Evolutionary conservation across 2,888 invertebrate genomes (phyloP).

Genomic region (Luperina nickerlii): DNA sequence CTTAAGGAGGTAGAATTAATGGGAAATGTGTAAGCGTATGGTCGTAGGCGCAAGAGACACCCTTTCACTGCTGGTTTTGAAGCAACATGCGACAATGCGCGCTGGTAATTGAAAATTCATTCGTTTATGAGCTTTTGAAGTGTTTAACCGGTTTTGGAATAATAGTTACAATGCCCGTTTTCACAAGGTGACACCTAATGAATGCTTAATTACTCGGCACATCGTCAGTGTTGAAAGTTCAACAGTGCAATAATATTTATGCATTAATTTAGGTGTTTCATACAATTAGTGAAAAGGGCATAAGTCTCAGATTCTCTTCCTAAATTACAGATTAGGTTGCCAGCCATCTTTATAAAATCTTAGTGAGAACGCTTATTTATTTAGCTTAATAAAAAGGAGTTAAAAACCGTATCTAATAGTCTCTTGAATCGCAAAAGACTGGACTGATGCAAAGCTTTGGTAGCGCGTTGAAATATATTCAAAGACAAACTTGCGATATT

Average conservation of each 20-base stretch:
- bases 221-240: not conserved
- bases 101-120: conserved; percentile 48
- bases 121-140: conserved; percentile 34
- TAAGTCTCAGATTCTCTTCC: not conserved
- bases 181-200: not conserved
- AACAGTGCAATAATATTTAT: not conserved
- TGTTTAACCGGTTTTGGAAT: not conserved
- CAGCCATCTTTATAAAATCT: not conserved
- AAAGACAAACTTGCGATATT: conserved; percentile 5
- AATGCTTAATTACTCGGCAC: not conserved
- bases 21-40: conserved; percentile 56
- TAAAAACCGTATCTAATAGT: not conserved
- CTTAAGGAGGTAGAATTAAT: conserved; percentile 61
- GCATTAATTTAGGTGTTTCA: not conserved
- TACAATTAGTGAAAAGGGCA: not conserved
- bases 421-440: not conserved
- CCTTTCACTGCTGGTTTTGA: conserved; percentile 58
- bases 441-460: not conserved
- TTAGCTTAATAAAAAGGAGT: not conserved
- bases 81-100: conserved; percentile 42
- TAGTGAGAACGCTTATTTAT: not conserved
- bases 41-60: conserved; percentile 52
- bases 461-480: conserved; percentile 11
- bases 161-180: not conserved
- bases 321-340: not conserved